phyloP scores from a whole-genome alignment of 2,113 vertebrate species.

The Pagrus major region DNA sequence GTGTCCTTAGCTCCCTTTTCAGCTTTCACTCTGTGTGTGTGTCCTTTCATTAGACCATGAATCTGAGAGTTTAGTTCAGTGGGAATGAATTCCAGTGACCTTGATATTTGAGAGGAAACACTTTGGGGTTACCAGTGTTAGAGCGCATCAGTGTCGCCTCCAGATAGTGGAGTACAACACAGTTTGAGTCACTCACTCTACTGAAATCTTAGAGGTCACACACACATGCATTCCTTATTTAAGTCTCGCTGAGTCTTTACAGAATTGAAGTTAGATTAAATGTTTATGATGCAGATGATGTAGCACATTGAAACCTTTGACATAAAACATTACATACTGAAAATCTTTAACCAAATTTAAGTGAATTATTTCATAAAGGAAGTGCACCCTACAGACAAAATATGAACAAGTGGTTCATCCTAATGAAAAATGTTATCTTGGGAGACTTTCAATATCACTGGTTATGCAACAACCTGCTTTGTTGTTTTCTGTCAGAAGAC shows the following conservation, averaged over 20 bases:
- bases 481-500: constrained; percentile 17
- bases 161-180: constrained; percentile 40
- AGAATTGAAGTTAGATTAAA: neutral
- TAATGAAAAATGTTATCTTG: neutral
- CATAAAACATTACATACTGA: neutral
- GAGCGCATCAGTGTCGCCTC: constrained; percentile 26
- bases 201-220: constrained; percentile 41
- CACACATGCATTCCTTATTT: neutral
- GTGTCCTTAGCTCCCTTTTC: constrained; percentile 13
- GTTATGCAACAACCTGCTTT: neutral
- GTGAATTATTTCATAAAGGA: neutral
- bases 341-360: constrained; percentile 1
- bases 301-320: neutral
- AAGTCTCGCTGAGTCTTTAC: neutral
- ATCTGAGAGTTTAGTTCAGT: constrained; percentile 61
- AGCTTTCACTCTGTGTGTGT: constrained; percentile 12
- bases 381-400: neutral
- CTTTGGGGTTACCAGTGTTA: constrained; percentile 71
- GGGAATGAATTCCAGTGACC: constrained; percentile 67
- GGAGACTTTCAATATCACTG: neutral
- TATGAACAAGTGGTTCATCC: neutral
- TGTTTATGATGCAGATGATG: neutral
- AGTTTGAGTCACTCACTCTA: constrained; percentile 51
- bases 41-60: constrained; percentile 58
- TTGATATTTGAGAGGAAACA: constrained; percentile 72